phyloP scores from a whole-genome alignment of 2,113 vertebrate species.

The Anser brachyrhynchus region DNA sequence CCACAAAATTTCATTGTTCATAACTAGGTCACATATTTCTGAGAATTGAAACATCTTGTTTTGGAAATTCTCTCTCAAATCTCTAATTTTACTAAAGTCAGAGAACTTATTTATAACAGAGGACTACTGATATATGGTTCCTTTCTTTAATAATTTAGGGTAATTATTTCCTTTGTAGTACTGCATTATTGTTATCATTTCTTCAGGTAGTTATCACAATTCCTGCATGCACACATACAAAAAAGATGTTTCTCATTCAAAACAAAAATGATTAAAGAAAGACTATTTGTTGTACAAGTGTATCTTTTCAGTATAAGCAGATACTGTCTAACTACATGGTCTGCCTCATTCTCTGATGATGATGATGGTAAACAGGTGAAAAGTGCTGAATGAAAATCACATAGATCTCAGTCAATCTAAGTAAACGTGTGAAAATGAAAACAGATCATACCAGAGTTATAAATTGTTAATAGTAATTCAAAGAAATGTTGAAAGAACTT shows the following conservation, averaged over 20 bases:
- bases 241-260: background rate
- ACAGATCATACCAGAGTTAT: background rate
- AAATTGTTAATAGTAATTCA: slow-evolving; percentile 18
- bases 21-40: background rate
- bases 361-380: background rate
- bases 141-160: slow-evolving; percentile 9
- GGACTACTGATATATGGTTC: background rate
- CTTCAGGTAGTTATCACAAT: slow-evolving; percentile 18
- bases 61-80: slow-evolving; percentile 10
- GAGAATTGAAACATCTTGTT: background rate
- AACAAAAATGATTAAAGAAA: slow-evolving; percentile 54
- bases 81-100: slow-evolving; percentile 24
- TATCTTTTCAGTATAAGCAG: slow-evolving; percentile 52
- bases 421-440: slow-evolving; percentile 55
- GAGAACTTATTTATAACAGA: slow-evolving; percentile 17
- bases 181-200: background rate
- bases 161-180: background rate
- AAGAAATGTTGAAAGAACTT: background rate
- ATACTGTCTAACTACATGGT: slow-evolving; percentile 21
- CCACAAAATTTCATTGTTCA: background rate
- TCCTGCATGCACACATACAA: background rate
- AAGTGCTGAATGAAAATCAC: slow-evolving; percentile 48
- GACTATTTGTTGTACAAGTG: slow-evolving; percentile 51
- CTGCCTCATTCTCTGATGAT: background rate
- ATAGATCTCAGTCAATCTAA: slow-evolving; percentile 32